These are phyloP conservation scores for Dendropsophus ebraccatus DNA, from an alignment of 2,113 vertebrate species.

Conservation along the genomic window DNA sequence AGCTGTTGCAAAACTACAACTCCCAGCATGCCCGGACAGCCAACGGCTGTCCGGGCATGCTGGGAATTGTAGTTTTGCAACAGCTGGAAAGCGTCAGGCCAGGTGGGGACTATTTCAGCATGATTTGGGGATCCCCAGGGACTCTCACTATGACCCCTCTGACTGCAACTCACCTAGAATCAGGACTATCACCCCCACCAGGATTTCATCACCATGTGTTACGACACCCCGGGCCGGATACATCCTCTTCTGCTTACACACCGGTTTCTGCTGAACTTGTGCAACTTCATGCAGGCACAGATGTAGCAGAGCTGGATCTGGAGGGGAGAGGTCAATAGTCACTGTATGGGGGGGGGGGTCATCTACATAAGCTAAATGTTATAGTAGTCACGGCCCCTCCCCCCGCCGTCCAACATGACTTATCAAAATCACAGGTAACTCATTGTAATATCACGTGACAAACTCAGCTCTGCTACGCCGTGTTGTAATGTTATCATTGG, in stretches of 20 bases:
- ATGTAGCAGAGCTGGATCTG: neutral
- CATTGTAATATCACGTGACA: neutral
- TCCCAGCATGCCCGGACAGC: too few relatives aligned
- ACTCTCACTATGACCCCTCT: neutral
- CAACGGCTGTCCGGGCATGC: too few relatives aligned
- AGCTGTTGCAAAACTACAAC: too few relatives aligned
- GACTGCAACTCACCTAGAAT: neutral
- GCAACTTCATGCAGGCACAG: neutral
- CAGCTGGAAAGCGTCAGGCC: too few relatives aligned
- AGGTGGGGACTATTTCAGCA: neutral
- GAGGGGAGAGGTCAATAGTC: too few relatives aligned
- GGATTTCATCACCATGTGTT: neutral
- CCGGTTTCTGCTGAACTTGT: neutral
- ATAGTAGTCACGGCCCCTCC: too few relatives aligned
- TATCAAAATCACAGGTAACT: neutral
- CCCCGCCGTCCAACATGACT: too few relatives aligned
- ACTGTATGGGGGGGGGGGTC: too few relatives aligned
- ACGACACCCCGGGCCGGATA: neutral
- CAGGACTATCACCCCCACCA: neutral
- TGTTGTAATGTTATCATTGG: too few relatives aligned
- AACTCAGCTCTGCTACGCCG: neutral
- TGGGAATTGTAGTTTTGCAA: too few relatives aligned
- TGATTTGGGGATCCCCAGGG: neutral
- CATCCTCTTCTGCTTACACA: neutral
- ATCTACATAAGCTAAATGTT: too few relatives aligned